Percentiles rank a stretch among this genome's conserved stretches.
phyloP scores from a whole-genome alignment of 2,113 vertebrate genomes.

The Aramus guarauna region DNA sequence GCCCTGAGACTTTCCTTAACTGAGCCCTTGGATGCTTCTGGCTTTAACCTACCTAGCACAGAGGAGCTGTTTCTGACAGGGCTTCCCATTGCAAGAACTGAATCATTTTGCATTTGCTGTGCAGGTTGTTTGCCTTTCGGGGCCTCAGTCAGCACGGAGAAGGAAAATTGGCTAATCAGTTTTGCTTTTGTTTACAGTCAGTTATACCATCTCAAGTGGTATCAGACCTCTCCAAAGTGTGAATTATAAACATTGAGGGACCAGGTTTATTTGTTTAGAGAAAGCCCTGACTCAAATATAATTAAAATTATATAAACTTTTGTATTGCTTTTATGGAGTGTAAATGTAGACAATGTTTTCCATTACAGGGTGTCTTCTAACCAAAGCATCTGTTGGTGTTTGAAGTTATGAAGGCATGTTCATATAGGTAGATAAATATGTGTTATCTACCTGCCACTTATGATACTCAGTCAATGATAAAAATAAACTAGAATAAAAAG shows the following conservation, averaged over 20 bases:
- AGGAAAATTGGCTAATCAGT: background rate
- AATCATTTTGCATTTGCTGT: background rate
- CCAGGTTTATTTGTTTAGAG: background rate
- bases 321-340: background rate
- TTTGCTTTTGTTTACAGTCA: background rate
- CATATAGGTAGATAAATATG: background rate
- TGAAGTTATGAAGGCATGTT: background rate
- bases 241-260: background rate
- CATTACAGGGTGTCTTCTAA: background rate
- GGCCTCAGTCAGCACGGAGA: background rate
- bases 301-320: background rate
- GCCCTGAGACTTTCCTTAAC: background rate
- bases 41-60: background rate
- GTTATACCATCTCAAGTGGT: background rate
- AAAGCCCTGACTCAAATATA: background rate
- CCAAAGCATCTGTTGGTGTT: background rate
- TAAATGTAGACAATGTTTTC: background rate
- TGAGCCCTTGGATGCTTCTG: background rate
- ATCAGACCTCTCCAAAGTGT: background rate
- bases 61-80: background rate
- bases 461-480: background rate
- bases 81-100: background rate
- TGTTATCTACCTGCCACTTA: background rate
- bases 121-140: background rate
- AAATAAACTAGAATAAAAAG: background rate